A percentile compares a stretch with the other conserved stretches of the same genome.
These are phyloP conservation scores for Drosophila persimilis DNA, from an alignment of 1,140 invertebrate genomes.

Conservation along the genomic window DNA sequence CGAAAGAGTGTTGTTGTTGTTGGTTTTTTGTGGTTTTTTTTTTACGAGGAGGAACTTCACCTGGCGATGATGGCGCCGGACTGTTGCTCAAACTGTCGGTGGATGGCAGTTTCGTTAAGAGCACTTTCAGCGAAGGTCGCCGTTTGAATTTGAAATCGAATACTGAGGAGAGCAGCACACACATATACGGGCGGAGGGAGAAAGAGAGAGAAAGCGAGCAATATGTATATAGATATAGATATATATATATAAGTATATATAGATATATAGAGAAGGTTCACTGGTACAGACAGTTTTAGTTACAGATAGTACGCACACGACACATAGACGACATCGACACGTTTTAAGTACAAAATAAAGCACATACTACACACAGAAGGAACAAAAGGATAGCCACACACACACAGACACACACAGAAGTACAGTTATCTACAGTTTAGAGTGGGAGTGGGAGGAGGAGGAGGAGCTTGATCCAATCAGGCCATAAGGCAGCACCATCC, in stretches of 20 bases:
- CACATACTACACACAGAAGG: conserved; percentile 8
- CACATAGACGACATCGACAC: neutral
- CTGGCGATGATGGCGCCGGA: conserved; percentile 84
- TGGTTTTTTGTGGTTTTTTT: neutral
- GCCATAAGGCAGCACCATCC: conserved; percentile 2
- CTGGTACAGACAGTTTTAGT: conserved; percentile 27
- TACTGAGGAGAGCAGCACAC: conserved; percentile 59
- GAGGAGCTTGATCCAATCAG: conserved; percentile 24
- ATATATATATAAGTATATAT: conserved; percentile 13
- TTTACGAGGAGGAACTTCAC: conserved; percentile 78
- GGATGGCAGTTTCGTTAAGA: conserved; percentile 84
- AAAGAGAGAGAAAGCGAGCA: conserved; percentile 60
- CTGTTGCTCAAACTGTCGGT: conserved; percentile 84
- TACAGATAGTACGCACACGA: conserved; percentile 20
- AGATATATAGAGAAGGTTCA: conserved; percentile 25
- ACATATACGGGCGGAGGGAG: conserved; percentile 30
- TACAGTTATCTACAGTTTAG: conserved; percentile 18
- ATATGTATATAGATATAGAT: conserved; percentile 42
- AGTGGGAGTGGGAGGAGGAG: conserved; percentile 5
- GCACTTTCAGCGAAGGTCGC: conserved; percentile 81
- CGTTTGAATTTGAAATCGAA: conserved; percentile 82
- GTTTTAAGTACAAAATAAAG: conserved; percentile 4
- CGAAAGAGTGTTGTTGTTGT: conserved; percentile 36
- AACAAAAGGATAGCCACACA: conserved; percentile 23
- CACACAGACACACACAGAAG: neutral